Conservation (phyloP, 2,888 invertebrate genomes). For the Limnephilus rhombicus region DNA sequence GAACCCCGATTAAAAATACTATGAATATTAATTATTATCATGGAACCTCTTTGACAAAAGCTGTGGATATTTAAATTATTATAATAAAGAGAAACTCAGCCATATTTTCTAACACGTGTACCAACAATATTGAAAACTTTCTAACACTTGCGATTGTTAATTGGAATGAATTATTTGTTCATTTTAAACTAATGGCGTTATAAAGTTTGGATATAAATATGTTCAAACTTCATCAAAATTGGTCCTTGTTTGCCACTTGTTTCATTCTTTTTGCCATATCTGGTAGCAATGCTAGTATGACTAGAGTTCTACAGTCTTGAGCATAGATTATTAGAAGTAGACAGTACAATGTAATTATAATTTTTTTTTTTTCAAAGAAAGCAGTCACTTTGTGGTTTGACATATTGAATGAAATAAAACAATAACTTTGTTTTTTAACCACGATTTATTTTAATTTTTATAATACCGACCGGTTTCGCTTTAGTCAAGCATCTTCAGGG, state of each 20-base stretch:
- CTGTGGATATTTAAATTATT: not conserved
- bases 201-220: not conserved
- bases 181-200: not conserved
- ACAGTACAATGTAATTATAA: no score
- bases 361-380: no score
- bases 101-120: not conserved
- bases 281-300: not conserved
- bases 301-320: not conserved
- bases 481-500: no score
- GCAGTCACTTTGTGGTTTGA: no score
- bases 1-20: not conserved
- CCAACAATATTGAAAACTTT: not conserved
- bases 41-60: not conserved
- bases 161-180: not conserved
- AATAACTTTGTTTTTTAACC: no score
- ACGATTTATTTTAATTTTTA: no score
- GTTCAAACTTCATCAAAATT: not conserved
- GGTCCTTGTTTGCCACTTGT: not conserved
- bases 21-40: not conserved
- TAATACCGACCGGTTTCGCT: no score
- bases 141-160: not conserved
- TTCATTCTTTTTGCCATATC: not conserved
- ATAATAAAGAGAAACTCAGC: not conserved
- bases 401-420: no score
- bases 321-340: not conserved